Conservation (phyloP, 2,113 vertebrate species). For the Poicephalus meyeri region DNA sequence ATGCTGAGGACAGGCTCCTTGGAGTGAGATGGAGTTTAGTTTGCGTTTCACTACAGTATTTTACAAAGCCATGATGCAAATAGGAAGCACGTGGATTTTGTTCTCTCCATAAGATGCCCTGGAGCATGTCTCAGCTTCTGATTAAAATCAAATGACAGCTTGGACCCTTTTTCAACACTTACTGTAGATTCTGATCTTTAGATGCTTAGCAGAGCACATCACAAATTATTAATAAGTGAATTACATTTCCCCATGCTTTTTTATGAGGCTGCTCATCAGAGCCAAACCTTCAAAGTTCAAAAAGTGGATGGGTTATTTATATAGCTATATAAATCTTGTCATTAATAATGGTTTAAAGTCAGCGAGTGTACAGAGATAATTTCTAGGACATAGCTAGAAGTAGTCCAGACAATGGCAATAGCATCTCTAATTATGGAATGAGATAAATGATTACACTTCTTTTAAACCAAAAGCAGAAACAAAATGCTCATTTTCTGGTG, state of each 20-base stretch:
- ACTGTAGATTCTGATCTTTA: neutral
- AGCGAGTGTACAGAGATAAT: neutral
- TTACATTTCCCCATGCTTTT: neutral
- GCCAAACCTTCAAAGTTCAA: neutral
- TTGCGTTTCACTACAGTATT: accelerated
- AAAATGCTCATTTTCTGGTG: neutral
- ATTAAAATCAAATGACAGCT: neutral
- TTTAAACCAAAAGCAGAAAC: neutral
- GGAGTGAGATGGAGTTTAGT: accelerated
- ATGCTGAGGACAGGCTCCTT: neutral
- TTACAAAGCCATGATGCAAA: neutral
- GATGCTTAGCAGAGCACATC: neutral
- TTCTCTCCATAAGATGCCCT: neutral
- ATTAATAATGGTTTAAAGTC: neutral
- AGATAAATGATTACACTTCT: neutral
- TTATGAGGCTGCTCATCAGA: neutral
- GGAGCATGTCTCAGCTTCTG: neutral
- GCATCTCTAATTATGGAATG: neutral
- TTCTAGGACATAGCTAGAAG: neutral
- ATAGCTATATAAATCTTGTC: neutral
- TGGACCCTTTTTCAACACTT: neutral
- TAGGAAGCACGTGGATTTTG: accelerated
- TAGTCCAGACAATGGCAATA: neutral
- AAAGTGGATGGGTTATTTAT: neutral
- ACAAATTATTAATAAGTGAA: neutral